Evolutionary conservation across 2,888 invertebrate species (phyloP).

Genomic region (Drosophila nigricruria): DNA sequence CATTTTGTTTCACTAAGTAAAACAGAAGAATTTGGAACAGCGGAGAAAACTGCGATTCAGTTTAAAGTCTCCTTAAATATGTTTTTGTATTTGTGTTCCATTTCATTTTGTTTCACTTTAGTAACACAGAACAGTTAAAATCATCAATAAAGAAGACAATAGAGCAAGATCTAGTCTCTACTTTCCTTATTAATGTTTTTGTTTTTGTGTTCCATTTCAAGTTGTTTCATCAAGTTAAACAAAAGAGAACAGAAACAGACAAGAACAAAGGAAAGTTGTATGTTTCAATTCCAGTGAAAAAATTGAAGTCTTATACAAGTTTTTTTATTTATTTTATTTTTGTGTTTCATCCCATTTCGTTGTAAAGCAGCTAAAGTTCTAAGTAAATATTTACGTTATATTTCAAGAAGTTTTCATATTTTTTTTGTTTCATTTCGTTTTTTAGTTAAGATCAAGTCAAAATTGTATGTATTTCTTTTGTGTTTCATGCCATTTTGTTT

Average conservation of each 20-base stretch:
- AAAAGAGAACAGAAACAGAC: not conserved
- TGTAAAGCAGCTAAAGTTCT: not conserved
- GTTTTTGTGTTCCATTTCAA: conserved; percentile 5
- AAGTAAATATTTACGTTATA: not conserved
- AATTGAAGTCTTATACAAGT: not conserved
- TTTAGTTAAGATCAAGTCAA: not conserved
- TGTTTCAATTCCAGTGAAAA: not conserved
- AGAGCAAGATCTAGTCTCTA: not conserved
- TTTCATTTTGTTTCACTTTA: not conserved
- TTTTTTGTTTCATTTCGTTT: not conserved
- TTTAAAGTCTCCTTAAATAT: too few relatives aligned
- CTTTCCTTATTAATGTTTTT: not conserved
- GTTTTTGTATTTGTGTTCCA: not conserved
- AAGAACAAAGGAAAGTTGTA: too few relatives aligned
- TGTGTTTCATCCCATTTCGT: not conserved
- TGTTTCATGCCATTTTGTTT: not conserved
- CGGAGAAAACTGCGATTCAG: too few relatives aligned
- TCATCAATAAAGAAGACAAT: too few relatives aligned
- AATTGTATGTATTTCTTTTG: not conserved
- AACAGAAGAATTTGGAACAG: too few relatives aligned
- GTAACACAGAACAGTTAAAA: not conserved
- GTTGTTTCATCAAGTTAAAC: not conserved
- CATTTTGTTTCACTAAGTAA: not conserved
- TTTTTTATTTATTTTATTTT: not conserved
- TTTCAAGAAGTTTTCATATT: not conserved